Evolutionary conservation across 2,797 vertebrate species (phyloP).

Genomic region (Danio tinwini): DNA sequence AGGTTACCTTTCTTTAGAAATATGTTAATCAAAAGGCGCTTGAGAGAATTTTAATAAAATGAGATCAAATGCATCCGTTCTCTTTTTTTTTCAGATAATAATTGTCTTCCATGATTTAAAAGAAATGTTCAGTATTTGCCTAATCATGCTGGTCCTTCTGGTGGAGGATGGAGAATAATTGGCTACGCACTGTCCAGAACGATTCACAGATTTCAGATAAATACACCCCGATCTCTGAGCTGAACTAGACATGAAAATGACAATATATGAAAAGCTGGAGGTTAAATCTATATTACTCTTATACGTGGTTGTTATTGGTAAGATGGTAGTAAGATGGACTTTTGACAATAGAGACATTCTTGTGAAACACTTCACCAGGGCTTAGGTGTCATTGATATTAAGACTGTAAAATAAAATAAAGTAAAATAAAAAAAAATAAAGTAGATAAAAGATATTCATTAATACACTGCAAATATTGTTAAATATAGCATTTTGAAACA

Average conservation of each 20-base stretch:
- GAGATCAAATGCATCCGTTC: slow-evolving; percentile 66
- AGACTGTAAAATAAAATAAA: neutral
- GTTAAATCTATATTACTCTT: neutral
- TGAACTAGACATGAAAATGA: slow-evolving; percentile 3
- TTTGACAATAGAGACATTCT: slow-evolving; percentile 33
- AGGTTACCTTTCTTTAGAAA: slow-evolving; percentile 77
- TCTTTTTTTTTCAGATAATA: slow-evolving; percentile 47
- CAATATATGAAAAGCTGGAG: slow-evolving; percentile 27
- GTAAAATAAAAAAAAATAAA: neutral
- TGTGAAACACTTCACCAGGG: neutral
- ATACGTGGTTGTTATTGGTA: slow-evolving; percentile 35
- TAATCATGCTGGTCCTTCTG: slow-evolving; percentile 36
- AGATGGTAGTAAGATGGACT: slow-evolving; percentile 22
- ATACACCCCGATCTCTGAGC: neutral
- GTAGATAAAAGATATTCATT: neutral
- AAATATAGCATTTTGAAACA: neutral
- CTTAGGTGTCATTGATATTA: neutral
- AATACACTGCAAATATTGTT: neutral
- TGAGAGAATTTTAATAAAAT: slow-evolving; percentile 75
- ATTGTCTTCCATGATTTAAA: slow-evolving; percentile 61
- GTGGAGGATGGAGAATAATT: slow-evolving; percentile 39
- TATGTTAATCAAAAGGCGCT: slow-evolving; percentile 78
- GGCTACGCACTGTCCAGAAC: slow-evolving; percentile 37
- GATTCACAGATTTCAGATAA: neutral
- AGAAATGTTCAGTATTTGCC: slow-evolving; percentile 37